Percentiles rank a stretch among this genome's conserved stretches.
These are phyloP conservation scores for Stenichneumon culpator DNA, from an alignment of 2,888 invertebrate genomes.

Conservation along the genomic window DNA sequence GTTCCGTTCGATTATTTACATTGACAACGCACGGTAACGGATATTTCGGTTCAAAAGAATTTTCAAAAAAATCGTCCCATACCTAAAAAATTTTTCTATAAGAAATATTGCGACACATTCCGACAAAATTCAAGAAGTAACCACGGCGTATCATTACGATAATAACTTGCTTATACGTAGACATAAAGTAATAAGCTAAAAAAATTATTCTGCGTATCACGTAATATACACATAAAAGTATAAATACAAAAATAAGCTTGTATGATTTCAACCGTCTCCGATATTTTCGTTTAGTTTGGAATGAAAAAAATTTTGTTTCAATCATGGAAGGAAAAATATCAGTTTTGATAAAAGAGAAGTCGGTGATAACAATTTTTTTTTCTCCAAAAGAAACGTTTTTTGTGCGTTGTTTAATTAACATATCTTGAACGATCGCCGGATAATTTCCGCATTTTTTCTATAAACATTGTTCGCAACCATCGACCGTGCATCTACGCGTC, in stretches of 20 bases:
- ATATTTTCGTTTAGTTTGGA: conserved; percentile 8
- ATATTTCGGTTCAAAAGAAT: conserved; percentile 14
- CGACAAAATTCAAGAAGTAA: conserved; percentile 13
- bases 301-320: neutral
- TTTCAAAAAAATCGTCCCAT: conserved; percentile 14
- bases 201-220: conserved; percentile 17
- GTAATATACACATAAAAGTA: conserved; percentile 26
- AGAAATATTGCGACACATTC: conserved; percentile 29
- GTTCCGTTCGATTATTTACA: conserved; percentile 64
- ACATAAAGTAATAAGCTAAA: neutral
- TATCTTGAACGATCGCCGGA: conserved; percentile 16
- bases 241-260: conserved; percentile 34
- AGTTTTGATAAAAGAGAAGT: neutral
- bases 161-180: neutral
- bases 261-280: neutral
- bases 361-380: neutral
- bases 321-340: conserved; percentile 29
- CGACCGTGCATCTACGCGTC: conserved; percentile 2
- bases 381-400: conserved; percentile 8
- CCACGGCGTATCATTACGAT: neutral
- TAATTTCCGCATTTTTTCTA: conserved; percentile 19
- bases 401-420: conserved; percentile 14
- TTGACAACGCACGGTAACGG: neutral
- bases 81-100: neutral
- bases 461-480: conserved; percentile 12